Percentiles rank a stretch among this genome's conserved stretches.
Conservation (phyloP, 2,888 invertebrate genomes). For the Helobdella robusta region DNA sequence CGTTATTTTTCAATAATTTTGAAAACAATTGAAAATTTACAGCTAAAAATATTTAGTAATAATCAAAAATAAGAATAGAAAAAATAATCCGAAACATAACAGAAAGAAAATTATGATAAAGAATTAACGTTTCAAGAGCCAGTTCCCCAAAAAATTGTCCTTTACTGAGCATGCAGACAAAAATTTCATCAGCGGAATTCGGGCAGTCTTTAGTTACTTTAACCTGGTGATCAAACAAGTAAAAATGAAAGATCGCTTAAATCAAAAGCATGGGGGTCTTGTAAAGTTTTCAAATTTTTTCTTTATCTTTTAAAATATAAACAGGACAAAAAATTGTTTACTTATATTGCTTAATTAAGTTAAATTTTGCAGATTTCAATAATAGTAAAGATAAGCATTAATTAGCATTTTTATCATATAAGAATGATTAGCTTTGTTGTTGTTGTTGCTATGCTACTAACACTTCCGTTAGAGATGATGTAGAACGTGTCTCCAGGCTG, state of each 20-base stretch:
- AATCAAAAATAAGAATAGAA: too few species aligned
- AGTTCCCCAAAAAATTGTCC: constrained; percentile 97
- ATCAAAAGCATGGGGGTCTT: not conserved
- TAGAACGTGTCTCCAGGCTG: constrained; percentile 93
- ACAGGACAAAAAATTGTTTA: not conserved
- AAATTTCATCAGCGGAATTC: constrained; percentile 64
- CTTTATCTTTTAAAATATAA: not conserved
- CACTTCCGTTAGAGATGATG: constrained; percentile 85
- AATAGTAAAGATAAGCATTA: not conserved
- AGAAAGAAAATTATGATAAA: too few species aligned
- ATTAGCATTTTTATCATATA: not conserved
- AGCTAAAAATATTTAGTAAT: too few species aligned
- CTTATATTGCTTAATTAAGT: not conserved
- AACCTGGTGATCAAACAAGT: constrained; percentile 56
- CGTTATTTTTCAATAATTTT: too few species aligned
- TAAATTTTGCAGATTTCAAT: not conserved
- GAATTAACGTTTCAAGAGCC: constrained; percentile 58
- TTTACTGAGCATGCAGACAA: constrained; percentile 74
- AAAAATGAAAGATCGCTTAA: not conserved
- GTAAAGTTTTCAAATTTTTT: not conserved
- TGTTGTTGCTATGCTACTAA: too few species aligned
- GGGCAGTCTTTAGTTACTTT: constrained; percentile 79
- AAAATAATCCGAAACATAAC: too few species aligned
- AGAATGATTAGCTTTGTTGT: too few species aligned
- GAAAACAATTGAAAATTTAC: too few species aligned